These are phyloP conservation scores for Norana najaformis DNA, from an alignment of 2,888 invertebrate species.

Conservation along the genomic window DNA sequence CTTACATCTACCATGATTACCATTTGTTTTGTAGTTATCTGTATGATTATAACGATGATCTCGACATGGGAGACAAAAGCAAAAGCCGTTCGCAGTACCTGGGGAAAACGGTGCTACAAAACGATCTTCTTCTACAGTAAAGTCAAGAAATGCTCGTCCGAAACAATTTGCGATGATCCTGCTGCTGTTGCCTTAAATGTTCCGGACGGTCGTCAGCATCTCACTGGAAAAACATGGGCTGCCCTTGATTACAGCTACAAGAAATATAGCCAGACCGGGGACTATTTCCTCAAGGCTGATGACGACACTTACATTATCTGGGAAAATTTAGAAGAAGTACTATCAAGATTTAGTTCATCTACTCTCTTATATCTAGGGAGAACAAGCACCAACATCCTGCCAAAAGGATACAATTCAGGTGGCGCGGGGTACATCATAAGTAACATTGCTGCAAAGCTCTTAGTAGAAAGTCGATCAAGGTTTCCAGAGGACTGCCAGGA, in stretches of 20 bases:
- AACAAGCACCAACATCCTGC: not conserved
- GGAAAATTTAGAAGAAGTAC: conserved; percentile 75
- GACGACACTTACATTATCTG: conserved; percentile 96
- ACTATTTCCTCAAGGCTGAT: conserved; percentile 71
- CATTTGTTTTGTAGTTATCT: not conserved
- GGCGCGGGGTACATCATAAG: not conserved
- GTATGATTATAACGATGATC: conserved; percentile 18
- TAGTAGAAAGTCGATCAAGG: not conserved
- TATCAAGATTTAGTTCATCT: not conserved
- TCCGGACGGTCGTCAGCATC: conserved; percentile 10
- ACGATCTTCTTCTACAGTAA: not conserved
- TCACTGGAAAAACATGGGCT: not conserved
- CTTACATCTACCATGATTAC: no score
- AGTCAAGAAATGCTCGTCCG: not conserved
- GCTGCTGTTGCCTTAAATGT: not conserved
- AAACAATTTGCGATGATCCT: not conserved
- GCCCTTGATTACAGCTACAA: not conserved
- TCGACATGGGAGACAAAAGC: conserved; percentile 1
- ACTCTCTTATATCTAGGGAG: not conserved
- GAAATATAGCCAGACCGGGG: not conserved
- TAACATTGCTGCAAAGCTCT: not conserved
- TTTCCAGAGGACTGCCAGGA: not conserved
- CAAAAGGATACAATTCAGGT: not conserved
- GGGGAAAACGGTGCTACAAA: not conserved
- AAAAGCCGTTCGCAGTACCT: not conserved